Conservation (phyloP, 2,888 invertebrate genomes). For the Nephrotoma flavescens region DNA sequence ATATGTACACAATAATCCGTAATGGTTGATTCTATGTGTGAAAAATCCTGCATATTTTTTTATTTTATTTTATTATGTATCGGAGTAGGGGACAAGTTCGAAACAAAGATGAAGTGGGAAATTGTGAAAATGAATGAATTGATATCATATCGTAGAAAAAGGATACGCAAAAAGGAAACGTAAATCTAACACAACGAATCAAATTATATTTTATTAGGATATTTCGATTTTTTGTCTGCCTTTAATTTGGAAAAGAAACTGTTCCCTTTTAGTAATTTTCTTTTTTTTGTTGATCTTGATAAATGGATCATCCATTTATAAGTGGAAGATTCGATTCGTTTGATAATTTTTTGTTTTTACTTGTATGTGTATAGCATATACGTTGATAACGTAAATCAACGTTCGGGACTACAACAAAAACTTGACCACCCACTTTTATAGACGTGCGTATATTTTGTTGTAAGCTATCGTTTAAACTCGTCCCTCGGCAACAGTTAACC, state of each 20-base stretch:
- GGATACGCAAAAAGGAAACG: neutral
- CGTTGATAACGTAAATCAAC: neutral
- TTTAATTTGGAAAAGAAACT: neutral
- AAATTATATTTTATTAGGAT: neutral
- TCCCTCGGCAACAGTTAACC: too few species aligned
- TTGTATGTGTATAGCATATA: neutral
- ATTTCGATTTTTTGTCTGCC: neutral
- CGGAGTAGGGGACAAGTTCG: neutral
- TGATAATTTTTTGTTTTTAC: neutral
- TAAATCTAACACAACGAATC: neutral
- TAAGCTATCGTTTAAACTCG: too few species aligned
- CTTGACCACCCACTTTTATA: neutral
- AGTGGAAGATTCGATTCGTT: neutral
- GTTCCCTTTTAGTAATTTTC: neutral
- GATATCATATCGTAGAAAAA: neutral
- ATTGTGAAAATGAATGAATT: neutral
- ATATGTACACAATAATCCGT: neutral
- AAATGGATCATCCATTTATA: neutral
- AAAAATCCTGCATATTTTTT: neutral
- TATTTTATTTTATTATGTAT: neutral
- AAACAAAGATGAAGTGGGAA: neutral
- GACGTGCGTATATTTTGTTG: neutral
- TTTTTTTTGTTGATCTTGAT: neutral
- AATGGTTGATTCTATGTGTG: neutral
- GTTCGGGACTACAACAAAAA: neutral